Conservation (phyloP, 2,888 invertebrate species). For the Cylloceria caligata region DNA sequence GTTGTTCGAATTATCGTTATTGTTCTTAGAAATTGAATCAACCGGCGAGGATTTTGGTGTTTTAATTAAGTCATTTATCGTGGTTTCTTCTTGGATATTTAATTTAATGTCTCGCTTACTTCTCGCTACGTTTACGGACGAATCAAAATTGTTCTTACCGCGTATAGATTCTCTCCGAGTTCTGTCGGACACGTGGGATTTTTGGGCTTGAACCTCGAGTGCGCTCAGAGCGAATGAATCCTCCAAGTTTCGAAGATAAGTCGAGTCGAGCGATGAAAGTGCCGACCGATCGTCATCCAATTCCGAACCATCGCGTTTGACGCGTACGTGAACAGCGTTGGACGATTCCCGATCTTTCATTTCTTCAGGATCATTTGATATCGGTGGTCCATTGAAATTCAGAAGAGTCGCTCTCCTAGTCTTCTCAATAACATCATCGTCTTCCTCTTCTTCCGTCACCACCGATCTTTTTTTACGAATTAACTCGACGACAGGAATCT, state of each 20-base stretch:
- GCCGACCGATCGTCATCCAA: constrained; percentile 7
- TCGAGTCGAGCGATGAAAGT: constrained; percentile 37
- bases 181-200: neutral
- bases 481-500: constrained; percentile 29
- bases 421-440: neutral
- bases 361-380: constrained; percentile 52
- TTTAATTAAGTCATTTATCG: neutral
- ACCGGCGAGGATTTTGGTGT: neutral
- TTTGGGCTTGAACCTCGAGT: constrained; percentile 46
- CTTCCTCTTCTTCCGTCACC: neutral
- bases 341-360: constrained; percentile 16
- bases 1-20: neutral
- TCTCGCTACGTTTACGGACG: neutral
- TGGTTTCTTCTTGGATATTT: neutral
- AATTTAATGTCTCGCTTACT: constrained; percentile 31
- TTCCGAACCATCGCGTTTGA: constrained; percentile 63
- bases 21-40: neutral
- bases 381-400: constrained; percentile 57
- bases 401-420: constrained; percentile 45
- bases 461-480: constrained; percentile 50
- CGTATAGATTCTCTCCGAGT: neutral
- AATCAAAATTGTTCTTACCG: neutral
- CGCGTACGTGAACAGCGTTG: constrained; percentile 55
- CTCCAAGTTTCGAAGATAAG: constrained; percentile 58
- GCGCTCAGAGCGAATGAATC: constrained; percentile 60